Base-by-base conservation (phyloP, 2,113 vertebrate species). In the Craseonycteris thonglongyai region DNA sequence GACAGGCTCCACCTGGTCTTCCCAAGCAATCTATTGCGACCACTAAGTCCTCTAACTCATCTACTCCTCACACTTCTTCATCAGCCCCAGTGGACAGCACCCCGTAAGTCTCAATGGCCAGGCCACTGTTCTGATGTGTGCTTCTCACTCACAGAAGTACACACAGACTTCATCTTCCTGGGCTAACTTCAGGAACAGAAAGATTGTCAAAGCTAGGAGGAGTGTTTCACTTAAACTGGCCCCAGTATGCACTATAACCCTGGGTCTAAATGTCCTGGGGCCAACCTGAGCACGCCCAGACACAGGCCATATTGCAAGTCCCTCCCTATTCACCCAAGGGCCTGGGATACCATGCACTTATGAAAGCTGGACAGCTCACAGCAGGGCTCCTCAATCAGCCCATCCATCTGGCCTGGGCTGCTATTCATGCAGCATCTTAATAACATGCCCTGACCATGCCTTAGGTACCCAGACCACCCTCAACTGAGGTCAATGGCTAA, bases 161-260 rank as follows among this genome's bases (percentile, higher is more conserved):
- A 68, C 35, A 0, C 0, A 26, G n/a, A 14, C 49, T 28, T 40
- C 16, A 0, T 30, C 35, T n/a, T 80, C 19, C 38, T 4, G 2
- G 30, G 18, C 63, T 33, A 2, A 63, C 54, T 26, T 51, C 35
- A 3, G 47, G 6, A 45, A 18, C 1, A 19, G 7, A 33, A 45
- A 75, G 26, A 16, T 0, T 1, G 6, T 38, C 22, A 59, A 26
- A 40, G 71, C 80, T 18, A n/a, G 59, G 42, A 33, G 19, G 26
- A 26, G 10, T 58, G 38, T 49, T 28, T 18, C 58, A 14, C n/a
- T 45, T 8, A 5, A 2, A 35, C n/a, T 0, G 14, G 11, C 19
- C 54, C 16, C 5, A 38, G 65, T 19, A 0, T 0, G 2, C 19
- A 63, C 51, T 45, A 0, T 24, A 19, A 21, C 30, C 40, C 68